Conservation (phyloP, 1,140 invertebrate species). For the Pseudomyrmex cubaensis region DNA sequence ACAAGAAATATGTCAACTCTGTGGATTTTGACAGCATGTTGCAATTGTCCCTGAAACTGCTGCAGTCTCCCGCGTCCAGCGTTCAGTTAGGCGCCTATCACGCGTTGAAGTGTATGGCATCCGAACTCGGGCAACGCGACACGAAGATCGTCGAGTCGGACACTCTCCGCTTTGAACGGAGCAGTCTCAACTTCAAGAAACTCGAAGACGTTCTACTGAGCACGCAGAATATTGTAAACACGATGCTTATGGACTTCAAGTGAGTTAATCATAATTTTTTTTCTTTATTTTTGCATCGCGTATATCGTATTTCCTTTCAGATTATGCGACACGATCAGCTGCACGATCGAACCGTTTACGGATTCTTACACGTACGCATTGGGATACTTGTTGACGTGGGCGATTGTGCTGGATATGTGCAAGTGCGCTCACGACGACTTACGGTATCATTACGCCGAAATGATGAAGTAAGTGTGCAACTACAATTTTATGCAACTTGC, state of each 20-base stretch:
- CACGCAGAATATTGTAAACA: constrained; percentile 85
- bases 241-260: constrained; percentile 86
- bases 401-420: constrained; percentile 89
- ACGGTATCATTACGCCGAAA: constrained; percentile 89
- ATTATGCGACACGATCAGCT: constrained; percentile 87
- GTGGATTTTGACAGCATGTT: constrained; percentile 66
- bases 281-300: neutral
- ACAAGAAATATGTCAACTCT: neutral
- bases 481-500: constrained; percentile 11
- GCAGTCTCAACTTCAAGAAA: constrained; percentile 78
- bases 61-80: constrained; percentile 79
- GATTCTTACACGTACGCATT: constrained; percentile 87
- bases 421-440: constrained; percentile 88
- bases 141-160: constrained; percentile 78
- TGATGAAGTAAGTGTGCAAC: constrained; percentile 86
- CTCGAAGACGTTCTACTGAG: constrained; percentile 85
- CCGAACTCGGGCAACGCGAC: constrained; percentile 83
- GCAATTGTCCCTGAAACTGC: constrained; percentile 78
- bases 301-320: constrained; percentile 77
- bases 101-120: constrained; percentile 79
- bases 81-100: constrained; percentile 85
- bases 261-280: constrained; percentile 75
- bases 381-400: constrained; percentile 91
- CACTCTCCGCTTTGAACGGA: constrained; percentile 79
- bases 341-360: constrained; percentile 87